Percentiles rank a stretch among this genome's conserved stretches.
phyloP scores from a whole-genome alignment of 2,113 vertebrate species.

The Empidonax traillii region DNA sequence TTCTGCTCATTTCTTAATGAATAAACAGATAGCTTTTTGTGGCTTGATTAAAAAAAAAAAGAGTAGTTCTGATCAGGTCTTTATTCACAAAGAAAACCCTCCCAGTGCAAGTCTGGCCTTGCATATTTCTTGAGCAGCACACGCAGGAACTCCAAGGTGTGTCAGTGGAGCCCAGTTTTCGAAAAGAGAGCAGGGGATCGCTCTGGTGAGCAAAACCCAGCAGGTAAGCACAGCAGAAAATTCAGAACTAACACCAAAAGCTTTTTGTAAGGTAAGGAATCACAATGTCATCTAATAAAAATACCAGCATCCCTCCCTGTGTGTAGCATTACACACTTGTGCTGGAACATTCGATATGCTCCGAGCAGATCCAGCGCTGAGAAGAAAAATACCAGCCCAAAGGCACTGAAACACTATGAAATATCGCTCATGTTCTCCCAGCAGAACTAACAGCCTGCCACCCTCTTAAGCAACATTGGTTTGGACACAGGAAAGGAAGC shows the following conservation, averaged over 20 bases:
- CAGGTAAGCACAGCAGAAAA: background rate
- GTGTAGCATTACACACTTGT: background rate
- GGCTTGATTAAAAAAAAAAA: background rate
- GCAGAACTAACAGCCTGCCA: background rate
- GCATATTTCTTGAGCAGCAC: background rate
- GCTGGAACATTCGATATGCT: background rate
- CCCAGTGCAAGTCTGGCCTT: background rate
- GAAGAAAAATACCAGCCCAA: background rate
- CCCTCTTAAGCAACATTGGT: background rate
- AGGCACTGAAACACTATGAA: background rate
- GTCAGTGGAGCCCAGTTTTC: background rate
- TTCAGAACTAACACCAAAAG: background rate
- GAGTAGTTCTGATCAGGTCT: background rate
- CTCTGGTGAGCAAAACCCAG: background rate
- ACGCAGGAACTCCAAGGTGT: background rate
- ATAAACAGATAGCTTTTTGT: background rate
- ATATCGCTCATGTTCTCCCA: background rate
- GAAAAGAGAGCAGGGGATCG: background rate
- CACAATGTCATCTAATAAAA: background rate
- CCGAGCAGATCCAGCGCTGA: background rate
- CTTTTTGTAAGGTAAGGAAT: background rate
- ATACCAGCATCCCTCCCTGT: background rate
- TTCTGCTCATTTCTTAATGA: background rate
- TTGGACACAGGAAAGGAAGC: background rate
- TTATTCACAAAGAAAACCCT: background rate